Evolutionary conservation across 1,140 invertebrate genomes (phyloP).

Genomic region (Neuroterus valhalla): DNA sequence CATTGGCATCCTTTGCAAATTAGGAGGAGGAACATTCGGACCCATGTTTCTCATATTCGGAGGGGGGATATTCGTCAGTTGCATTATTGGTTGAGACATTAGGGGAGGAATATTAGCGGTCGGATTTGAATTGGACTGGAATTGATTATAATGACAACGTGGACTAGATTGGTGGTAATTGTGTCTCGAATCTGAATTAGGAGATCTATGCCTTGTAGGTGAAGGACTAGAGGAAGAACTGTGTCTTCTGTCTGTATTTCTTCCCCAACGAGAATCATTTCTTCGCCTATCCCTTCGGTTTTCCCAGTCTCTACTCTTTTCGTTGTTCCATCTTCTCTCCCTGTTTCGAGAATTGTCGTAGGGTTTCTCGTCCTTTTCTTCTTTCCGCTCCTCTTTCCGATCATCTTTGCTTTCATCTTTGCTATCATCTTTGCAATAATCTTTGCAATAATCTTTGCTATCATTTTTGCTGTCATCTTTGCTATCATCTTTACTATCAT

Average conservation of each 20-base stretch:
- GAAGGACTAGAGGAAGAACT: constrained; percentile 69
- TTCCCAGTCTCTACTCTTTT: constrained; percentile 64
- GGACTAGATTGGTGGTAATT: constrained; percentile 61
- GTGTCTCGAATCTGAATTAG: constrained; percentile 60
- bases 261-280: constrained; percentile 65
- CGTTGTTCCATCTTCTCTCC: constrained; percentile 65
- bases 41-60: constrained; percentile 59
- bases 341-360: constrained; percentile 63
- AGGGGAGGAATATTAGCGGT: constrained; percentile 61
- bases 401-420: constrained; percentile 58
- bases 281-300: constrained; percentile 64
- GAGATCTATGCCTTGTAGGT: constrained; percentile 61
- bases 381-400: constrained; percentile 56
- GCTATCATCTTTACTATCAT: no score
- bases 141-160: constrained; percentile 54
- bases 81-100: constrained; percentile 64
- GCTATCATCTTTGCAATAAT: no score
- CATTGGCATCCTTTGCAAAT: constrained; percentile 67
- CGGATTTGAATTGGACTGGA: constrained; percentile 53
- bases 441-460: no score
- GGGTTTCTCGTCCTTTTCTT: constrained; percentile 67
- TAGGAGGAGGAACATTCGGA: constrained; percentile 60
- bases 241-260: constrained; percentile 59
- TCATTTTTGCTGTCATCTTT: no score
- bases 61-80: constrained; percentile 64